Conservation (phyloP, 2,888 invertebrate genomes). For the Thalpophila matura region DNA sequence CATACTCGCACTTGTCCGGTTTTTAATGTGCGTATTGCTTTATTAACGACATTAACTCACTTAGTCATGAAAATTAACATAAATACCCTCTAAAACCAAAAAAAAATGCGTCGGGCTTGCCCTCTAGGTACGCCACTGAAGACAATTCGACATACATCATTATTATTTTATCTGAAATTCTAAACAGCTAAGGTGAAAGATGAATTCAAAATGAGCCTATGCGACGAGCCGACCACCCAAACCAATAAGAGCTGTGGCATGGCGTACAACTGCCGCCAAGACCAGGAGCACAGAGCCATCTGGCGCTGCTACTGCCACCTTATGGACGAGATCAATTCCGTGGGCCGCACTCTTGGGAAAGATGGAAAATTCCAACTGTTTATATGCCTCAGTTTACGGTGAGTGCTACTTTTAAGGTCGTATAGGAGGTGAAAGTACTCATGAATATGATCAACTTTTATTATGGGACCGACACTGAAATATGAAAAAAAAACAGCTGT, state of each 20-base stretch:
- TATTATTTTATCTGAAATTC: neutral
- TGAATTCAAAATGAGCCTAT: conserved; percentile 94
- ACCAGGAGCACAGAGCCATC: conserved; percentile 92
- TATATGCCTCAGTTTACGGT: conserved; percentile 98
- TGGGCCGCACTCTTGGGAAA: conserved; percentile 96
- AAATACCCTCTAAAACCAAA: too few species aligned
- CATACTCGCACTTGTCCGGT: too few species aligned
- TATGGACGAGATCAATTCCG: conserved; percentile 96
- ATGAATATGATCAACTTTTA: too few species aligned
- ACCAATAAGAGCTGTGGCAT: conserved; percentile 80
- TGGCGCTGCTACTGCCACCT: conserved; percentile 97
- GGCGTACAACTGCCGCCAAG: conserved; percentile 84
- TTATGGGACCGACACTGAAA: too few species aligned
- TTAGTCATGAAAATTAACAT: too few species aligned
- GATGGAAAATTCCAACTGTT: conserved; percentile 99
- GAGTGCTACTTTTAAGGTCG: conserved; percentile 45
- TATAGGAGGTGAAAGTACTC: too few species aligned
- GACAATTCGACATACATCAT: too few species aligned
- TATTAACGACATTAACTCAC: too few species aligned
- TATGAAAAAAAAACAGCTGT: too few species aligned
- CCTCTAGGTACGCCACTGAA: too few species aligned
- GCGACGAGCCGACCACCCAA: conserved; percentile 90
- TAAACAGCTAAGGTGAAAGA: conserved; percentile 94
- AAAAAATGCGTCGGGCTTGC: too few species aligned
- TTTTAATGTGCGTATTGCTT: too few species aligned